Conservation (phyloP, 2,888 invertebrate genomes). For the Liopterus haemorrhoidalis region DNA sequence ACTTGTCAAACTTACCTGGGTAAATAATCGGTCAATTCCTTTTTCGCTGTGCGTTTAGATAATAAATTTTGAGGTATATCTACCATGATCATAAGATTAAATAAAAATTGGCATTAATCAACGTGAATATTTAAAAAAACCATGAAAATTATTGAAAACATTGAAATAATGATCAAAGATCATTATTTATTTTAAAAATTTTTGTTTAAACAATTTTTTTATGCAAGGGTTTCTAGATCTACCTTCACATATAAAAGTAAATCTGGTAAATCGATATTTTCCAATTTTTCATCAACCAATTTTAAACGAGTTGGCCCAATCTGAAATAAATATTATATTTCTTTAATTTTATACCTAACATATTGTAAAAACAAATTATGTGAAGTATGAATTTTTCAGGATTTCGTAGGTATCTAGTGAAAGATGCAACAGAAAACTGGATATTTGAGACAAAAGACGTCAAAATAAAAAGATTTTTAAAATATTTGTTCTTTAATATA, state of each 20-base stretch:
- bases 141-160: background rate
- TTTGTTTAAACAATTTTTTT: slow-evolving; percentile 14
- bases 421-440: background rate
- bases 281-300: slow-evolving; percentile 31
- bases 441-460: background rate
- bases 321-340: slow-evolving; percentile 35
- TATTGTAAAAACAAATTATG: too few relatives aligned
- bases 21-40: too few relatives aligned
- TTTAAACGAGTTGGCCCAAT: slow-evolving; percentile 27
- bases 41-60: slow-evolving; percentile 1
- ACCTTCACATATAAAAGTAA: slow-evolving; percentile 31
- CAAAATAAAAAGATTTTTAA: too few relatives aligned
- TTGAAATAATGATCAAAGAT: background rate
- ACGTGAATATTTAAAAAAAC: slow-evolving; percentile 1
- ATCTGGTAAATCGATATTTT: slow-evolving; percentile 25
- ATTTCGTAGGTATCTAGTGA: background rate
- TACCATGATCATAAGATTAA: background rate
- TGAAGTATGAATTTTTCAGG: slow-evolving; percentile 1
- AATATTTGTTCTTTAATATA: too few relatives aligned
- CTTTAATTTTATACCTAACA: too few relatives aligned
- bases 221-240: slow-evolving; percentile 14
- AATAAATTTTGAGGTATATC: background rate
- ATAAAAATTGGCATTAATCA: background rate
- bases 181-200: slow-evolving; percentile 5
- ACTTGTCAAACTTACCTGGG: too few relatives aligned